Evolutionary conservation across 2,113 vertebrate genomes (phyloP).

Genomic region (Cnemophilus loriae): DNA sequence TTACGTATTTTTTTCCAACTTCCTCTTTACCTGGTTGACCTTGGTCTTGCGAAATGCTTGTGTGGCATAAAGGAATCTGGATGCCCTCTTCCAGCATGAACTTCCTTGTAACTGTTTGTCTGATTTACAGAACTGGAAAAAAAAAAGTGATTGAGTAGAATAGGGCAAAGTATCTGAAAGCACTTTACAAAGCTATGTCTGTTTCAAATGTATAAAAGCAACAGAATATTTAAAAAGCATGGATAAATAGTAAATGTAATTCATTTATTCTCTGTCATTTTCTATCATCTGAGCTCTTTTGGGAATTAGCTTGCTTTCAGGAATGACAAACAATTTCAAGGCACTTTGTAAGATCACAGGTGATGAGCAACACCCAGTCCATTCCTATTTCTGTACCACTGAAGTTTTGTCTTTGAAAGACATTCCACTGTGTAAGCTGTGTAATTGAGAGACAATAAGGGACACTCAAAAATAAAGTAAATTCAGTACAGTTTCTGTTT

Average conservation of each 20-base stretch:
- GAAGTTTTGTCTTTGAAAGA: not conserved
- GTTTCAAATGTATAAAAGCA: not conserved
- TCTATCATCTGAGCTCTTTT: not conserved
- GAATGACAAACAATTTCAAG: not conserved
- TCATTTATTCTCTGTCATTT: not conserved
- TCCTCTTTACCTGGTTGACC: not conserved
- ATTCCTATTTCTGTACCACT: not conserved
- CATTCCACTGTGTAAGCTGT: not conserved
- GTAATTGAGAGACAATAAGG: not conserved
- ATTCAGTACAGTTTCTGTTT: not conserved
- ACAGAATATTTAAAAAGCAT: not conserved
- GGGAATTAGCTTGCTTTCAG: not conserved
- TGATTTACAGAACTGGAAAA: not conserved
- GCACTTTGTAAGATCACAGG: not conserved
- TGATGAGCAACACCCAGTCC: fast-evolving
- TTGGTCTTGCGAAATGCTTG: not conserved
- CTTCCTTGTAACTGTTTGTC: not conserved
- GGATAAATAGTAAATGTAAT: not conserved
- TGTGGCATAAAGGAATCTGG: not conserved
- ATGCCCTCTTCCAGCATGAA: not conserved
- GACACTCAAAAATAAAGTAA: not conserved
- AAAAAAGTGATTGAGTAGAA: not conserved
- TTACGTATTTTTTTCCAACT: not conserved
- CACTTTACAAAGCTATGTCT: not conserved
- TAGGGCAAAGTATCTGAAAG: not conserved